Evolutionary conservation across 2,888 invertebrate species (phyloP), one percentile per base, ranked within the genome.

Genomic region (Megamerina dolium): DNA sequence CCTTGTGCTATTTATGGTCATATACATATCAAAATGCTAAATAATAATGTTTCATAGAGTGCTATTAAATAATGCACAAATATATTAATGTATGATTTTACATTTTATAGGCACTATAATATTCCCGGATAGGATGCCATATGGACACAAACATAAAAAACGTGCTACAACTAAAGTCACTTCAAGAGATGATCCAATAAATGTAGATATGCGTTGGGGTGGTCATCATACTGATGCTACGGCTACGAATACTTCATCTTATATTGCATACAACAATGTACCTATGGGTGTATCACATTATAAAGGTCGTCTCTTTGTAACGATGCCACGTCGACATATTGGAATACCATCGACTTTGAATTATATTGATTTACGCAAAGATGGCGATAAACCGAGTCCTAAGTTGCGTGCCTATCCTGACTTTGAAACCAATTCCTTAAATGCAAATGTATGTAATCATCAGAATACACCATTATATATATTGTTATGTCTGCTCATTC

Each of bases 301-400:
- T 23, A 60, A 61, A 1, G 76, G 83, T 50, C 78, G 82, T 51
- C 59, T 87, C 3, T 85, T 86, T 54, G 64, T 86, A 3, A 82
- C 87, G 0, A 74, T 87, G 27, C 87, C 89, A 0, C 73, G 87
- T 39, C 75, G 88, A 61, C 76, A 81, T 48, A 68, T 73, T 19
- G 81, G 82, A 12, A 78, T 83, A 33, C 79, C 79, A 4, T 73
- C 81, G 0, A 82, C 80, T 4, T 57, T 83, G 10, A 82, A 81
- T 66, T 57, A 60, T 41, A 60, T 69, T 14, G 61, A 67, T 44
- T 14, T 68, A 45, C 37, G 36, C 4, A 72, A 73, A 33, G 66
- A 78, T 20, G 54, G 58, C 9, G 14, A 20, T 0, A 38, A 58
- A 27, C 43, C 19, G 4, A 68, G 66, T 43, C 71, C 71, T 13